Evolutionary conservation across 2,888 invertebrate species (phyloP), one percentile per base, ranked within the genome.

Genomic region (Drosophila tripunctata): DNA sequence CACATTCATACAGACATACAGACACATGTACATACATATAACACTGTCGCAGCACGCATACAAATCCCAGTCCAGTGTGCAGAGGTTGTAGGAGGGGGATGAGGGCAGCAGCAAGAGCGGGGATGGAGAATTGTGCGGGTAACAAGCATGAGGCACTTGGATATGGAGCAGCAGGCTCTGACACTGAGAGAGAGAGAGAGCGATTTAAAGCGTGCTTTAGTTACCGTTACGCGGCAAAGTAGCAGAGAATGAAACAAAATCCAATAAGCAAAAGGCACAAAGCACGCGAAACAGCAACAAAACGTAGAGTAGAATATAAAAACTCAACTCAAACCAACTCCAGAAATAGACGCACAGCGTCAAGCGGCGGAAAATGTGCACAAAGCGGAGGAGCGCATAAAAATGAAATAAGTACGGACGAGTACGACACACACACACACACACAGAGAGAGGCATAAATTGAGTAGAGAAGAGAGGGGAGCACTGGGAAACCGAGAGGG

Each of bases 301-400:
- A 44, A 70, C 24, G 24, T 17, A 27, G 30, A 43, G 10, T 27
- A 43, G 15, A 24, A 12, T 12, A 36, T 17, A 19, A 17, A 40
- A 22, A 56, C 64, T 61, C 55, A 21, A 61, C 71, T 70, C 65
- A 45, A 78, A 68, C 62, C 76, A 82, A 76, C 80, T 81, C 77
- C 81, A 60, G 62, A 85, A 86, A 81, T 81, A 86, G 86, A 81
- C 73, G 61, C 56, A 56, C 50, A 57, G 47, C 19, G n/a, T n/a
- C 57, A 78, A 78, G 75, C 82, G 67, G 45, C 67, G 78, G 82
- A 72, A 84, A 80, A 85, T 69, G 68, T 62, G 55, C 52, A 57
- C 66, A 58, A 55, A 61, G 72, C 36, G 47, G 44, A 58, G 56
- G 64, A 50, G 24, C 55, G 51, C 51, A 68, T 52, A 66, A 71